Conservation (phyloP, 2,888 invertebrate genomes). For the Drosophila picticornis region DNA sequence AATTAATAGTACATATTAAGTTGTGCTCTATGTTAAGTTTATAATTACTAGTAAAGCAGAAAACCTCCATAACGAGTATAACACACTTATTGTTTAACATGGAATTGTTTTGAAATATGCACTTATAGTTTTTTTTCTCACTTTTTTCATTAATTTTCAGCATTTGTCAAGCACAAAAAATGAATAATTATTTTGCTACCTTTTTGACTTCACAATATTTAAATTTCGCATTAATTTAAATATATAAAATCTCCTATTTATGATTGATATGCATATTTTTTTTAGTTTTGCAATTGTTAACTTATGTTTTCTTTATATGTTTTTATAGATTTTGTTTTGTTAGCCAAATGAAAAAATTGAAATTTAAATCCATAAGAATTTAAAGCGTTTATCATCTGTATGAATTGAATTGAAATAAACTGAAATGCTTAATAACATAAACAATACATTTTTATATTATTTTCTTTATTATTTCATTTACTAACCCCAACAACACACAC, state of each 20-base stretch:
- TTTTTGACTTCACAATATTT: not conserved
- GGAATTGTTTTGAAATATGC: slow-evolving; percentile 12
- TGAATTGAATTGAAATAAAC: slow-evolving; percentile 55
- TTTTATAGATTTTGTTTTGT: slow-evolving; percentile 32
- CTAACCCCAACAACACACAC: slow-evolving; percentile 11
- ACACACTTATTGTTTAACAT: slow-evolving; percentile 11
- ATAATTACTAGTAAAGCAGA: slow-evolving; percentile 39
- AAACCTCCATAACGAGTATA: slow-evolving; percentile 27
- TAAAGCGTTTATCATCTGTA: slow-evolving; percentile 36
- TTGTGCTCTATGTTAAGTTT: slow-evolving; percentile 68
- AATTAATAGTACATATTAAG: slow-evolving; percentile 47
- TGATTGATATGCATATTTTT: slow-evolving; percentile 20
- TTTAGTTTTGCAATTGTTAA: slow-evolving; percentile 43
- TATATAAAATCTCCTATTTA: slow-evolving; percentile 16
- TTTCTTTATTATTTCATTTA: slow-evolving; percentile 6
- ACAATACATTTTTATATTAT: slow-evolving; percentile 1
- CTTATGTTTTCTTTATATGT: slow-evolving; percentile 43
- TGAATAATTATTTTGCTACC: not conserved
- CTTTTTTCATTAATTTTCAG: not conserved
- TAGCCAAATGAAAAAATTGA: slow-evolving; percentile 26
- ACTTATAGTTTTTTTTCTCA: not conserved
- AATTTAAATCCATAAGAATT: slow-evolving; percentile 10
- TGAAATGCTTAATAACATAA: slow-evolving; percentile 28
- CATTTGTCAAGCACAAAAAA: not conserved
- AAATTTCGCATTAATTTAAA: slow-evolving; percentile 8